phyloP scores from a whole-genome alignment of 2,113 vertebrate genomes.

The Prionailurus bengalensis region DNA sequence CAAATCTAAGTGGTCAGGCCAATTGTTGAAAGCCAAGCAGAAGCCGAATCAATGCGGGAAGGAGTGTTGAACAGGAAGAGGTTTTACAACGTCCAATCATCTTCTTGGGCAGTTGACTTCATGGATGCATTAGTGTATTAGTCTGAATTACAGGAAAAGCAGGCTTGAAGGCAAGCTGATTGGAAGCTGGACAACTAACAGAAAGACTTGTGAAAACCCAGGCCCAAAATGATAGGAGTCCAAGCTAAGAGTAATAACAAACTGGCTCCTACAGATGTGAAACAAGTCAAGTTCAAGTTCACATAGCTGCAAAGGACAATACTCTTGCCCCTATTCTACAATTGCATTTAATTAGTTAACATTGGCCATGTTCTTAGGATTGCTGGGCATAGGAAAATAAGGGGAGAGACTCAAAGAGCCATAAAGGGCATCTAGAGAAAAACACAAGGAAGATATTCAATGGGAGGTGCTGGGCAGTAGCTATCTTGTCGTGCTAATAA shows the following conservation, averaged over 20 bases:
- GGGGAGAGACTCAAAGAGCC: neutral
- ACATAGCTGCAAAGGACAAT: neutral
- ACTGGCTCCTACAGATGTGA: neutral
- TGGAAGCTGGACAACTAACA: neutral
- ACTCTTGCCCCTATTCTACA: neutral
- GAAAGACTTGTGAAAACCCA: neutral
- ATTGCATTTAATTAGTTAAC: neutral
- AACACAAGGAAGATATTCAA: neutral
- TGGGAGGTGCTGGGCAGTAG: neutral
- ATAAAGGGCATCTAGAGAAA: neutral
- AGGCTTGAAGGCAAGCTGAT: neutral
- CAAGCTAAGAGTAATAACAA: neutral
- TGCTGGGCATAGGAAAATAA: neutral
- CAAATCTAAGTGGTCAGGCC: slow-evolving; percentile 48
- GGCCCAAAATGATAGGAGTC: neutral
- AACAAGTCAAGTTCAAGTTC: neutral
- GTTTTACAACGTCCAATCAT: slow-evolving; percentile 36
- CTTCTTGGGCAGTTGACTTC: neutral
- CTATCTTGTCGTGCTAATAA: neutral
- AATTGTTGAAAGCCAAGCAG: neutral
- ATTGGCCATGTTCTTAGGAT: neutral
- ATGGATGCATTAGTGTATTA: neutral
- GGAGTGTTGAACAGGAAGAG: slow-evolving; percentile 50
- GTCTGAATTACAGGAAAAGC: neutral
- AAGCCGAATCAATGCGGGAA: slow-evolving; percentile 13